These are phyloP conservation scores for Falco concolor DNA, from an alignment of 2,797 vertebrate species.

Conservation along the genomic window DNA sequence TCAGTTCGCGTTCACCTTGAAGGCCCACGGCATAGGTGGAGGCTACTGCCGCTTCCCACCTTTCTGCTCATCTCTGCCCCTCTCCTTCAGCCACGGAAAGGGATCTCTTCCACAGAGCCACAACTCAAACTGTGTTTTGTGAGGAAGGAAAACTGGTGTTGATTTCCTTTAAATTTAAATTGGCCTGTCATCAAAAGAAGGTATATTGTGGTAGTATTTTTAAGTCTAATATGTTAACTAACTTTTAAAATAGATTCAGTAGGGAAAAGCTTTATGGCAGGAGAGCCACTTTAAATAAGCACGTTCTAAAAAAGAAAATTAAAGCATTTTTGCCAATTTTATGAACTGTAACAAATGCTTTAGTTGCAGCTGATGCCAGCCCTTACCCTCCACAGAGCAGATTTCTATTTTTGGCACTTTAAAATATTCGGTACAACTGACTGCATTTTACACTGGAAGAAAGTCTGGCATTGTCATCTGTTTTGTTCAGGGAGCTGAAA, in stretches of 20 bases:
- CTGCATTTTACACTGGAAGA: slow-evolving; percentile 36
- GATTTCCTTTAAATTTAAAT: neutral
- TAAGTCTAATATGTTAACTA: neutral
- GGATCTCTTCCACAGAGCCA: neutral
- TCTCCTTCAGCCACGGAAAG: neutral
- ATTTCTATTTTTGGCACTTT: slow-evolving; percentile 69
- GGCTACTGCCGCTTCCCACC: neutral
- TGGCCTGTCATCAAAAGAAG: neutral
- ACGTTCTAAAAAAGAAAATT: slow-evolving; percentile 25
- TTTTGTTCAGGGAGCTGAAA: neutral
- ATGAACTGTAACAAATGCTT: slow-evolving; percentile 56
- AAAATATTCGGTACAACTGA: slow-evolving; percentile 59
- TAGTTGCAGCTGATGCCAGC: slow-evolving; percentile 57
- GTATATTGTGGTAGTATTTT: neutral
- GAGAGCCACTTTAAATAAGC: neutral
- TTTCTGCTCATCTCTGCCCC: neutral
- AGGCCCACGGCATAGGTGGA: neutral
- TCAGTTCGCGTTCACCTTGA: neutral
- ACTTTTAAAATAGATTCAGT: neutral
- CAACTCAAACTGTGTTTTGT: neutral
- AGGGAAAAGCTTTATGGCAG: neutral
- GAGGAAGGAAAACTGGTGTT: neutral
- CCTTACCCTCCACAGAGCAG: slow-evolving; percentile 46
- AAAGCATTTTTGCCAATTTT: slow-evolving; percentile 29
- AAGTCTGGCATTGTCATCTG: slow-evolving; percentile 42